Conservation (phyloP, 1,140 invertebrate species). For the Lordiphosa clarofinis region DNA sequence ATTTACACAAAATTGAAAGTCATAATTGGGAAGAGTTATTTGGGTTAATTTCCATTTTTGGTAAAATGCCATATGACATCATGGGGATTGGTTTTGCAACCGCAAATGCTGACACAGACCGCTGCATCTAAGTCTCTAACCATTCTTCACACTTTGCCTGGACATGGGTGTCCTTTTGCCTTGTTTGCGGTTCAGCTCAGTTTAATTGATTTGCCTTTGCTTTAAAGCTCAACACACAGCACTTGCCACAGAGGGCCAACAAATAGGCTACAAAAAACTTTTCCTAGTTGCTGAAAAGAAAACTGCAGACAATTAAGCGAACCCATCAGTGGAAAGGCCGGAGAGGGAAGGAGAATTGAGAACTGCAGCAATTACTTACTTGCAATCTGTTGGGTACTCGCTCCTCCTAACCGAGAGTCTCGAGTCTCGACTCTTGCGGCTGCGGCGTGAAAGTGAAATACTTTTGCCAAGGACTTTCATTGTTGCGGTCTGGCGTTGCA, state of each 20-base stretch:
- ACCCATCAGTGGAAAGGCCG: slow-evolving; percentile 5
- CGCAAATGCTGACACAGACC: too few relatives aligned
- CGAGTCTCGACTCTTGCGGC: slow-evolving; percentile 55
- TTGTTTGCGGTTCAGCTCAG: slow-evolving; percentile 38
- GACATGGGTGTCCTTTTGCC: slow-evolving; percentile 11
- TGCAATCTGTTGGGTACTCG: slow-evolving; percentile 44
- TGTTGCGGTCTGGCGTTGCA: slow-evolving; percentile 57
- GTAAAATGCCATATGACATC: too few relatives aligned
- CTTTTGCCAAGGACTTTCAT: slow-evolving; percentile 69
- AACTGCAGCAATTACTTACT: slow-evolving; percentile 75
- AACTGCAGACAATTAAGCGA: slow-evolving; percentile 71
- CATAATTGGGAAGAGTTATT: too few relatives aligned
- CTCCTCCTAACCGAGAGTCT: slow-evolving; percentile 32
- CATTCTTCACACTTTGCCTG: slow-evolving; percentile 9
- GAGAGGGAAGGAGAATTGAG: slow-evolving; percentile 35
- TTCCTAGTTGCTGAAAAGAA: slow-evolving; percentile 46
- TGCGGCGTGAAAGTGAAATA: slow-evolving; percentile 73
- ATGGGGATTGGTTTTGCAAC: too few relatives aligned
- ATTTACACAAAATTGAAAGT: background rate
- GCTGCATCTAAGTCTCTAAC: background rate
- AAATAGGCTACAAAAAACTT: slow-evolving; percentile 36
- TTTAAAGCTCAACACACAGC: slow-evolving; percentile 37
- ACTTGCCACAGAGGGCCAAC: slow-evolving; percentile 12
- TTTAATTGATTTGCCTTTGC: slow-evolving; percentile 65
- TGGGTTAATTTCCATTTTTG: too few relatives aligned